phyloP scores from a whole-genome alignment of 1,140 invertebrate species.

The Oedothorax gibbosus region DNA sequence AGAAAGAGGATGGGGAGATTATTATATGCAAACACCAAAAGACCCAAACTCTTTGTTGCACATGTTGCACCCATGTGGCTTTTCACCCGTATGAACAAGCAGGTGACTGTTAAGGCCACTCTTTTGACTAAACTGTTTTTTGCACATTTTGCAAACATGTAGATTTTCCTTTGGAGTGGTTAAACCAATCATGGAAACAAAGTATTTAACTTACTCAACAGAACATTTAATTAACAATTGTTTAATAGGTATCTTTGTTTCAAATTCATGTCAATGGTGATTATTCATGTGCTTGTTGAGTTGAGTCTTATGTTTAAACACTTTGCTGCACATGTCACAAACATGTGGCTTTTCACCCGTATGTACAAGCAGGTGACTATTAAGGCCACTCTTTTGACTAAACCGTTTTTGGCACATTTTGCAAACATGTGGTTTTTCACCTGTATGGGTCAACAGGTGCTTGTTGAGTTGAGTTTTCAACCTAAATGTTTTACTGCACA shows the following conservation, averaged over 20 bases:
- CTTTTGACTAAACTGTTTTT: constrained; percentile 15
- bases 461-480: constrained; percentile 52
- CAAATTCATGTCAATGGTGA: constrained; percentile 95
- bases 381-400: constrained; percentile 65
- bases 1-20: too few relatives aligned
- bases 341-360: constrained; percentile 76
- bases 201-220: too few relatives aligned
- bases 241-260: constrained; percentile 94
- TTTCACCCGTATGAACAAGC: constrained; percentile 65
- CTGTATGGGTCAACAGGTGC: constrained; percentile 87
- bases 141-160: not conserved
- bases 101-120: constrained; percentile 69
- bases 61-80: constrained; percentile 6
- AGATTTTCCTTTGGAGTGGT: constrained; percentile 72
- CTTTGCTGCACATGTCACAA: constrained; percentile 73
- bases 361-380: constrained; percentile 82
- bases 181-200: constrained; percentile 92
- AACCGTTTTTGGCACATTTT: constrained; percentile 74
- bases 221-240: constrained; percentile 93
- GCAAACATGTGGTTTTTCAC: constrained; percentile 71
- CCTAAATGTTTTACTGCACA: constrained; percentile 78
- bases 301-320: constrained; percentile 67
- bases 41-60: constrained; percentile 32
- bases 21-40: too few relatives aligned
- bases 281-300: constrained; percentile 76